Percentiles rank a stretch among this genome's conserved stretches.
Conservation (phyloP, 2,888 invertebrate species). For the Sclerodermus sp. region DNA sequence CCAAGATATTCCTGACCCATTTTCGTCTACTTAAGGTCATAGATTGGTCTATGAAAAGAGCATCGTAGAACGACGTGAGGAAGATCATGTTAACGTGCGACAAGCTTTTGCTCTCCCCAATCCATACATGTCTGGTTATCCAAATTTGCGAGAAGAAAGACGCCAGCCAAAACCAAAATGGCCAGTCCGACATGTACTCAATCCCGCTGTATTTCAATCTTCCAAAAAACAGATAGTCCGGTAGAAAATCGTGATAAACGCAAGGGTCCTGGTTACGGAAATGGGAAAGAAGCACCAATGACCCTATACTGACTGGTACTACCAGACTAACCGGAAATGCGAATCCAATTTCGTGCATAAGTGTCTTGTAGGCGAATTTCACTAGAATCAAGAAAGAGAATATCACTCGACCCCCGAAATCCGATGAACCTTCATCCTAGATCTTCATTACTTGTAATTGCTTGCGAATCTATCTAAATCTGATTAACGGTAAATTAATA, state of each 20-base stretch:
- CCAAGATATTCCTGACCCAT: conserved; percentile 63
- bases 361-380: conserved; percentile 85
- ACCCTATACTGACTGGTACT: conserved; percentile 72
- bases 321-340: conserved; percentile 80
- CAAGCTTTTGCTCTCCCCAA: conserved; percentile 78
- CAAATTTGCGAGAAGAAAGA: conserved; percentile 85
- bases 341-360: conserved; percentile 86
- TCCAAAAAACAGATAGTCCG: conserved; percentile 62
- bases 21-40: conserved; percentile 78
- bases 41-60: conserved; percentile 82
- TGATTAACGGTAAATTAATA: too few species aligned
- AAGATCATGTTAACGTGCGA: conserved; percentile 85
- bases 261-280: conserved; percentile 70
- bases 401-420: too few species aligned
- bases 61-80: conserved; percentile 80
- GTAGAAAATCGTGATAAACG: conserved; percentile 62
- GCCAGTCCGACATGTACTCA: conserved; percentile 65
- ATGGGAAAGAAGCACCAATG: conserved; percentile 70
- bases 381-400: conserved; percentile 46
- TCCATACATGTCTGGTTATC: conserved; percentile 86
- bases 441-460: too few species aligned
- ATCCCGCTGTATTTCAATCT: conserved; percentile 52
- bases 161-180: conserved; percentile 77
- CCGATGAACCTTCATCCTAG: too few species aligned
- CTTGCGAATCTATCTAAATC: too few species aligned